phyloP scores from a whole-genome alignment of 2,113 vertebrate species.

The Siniperca knerii region DNA sequence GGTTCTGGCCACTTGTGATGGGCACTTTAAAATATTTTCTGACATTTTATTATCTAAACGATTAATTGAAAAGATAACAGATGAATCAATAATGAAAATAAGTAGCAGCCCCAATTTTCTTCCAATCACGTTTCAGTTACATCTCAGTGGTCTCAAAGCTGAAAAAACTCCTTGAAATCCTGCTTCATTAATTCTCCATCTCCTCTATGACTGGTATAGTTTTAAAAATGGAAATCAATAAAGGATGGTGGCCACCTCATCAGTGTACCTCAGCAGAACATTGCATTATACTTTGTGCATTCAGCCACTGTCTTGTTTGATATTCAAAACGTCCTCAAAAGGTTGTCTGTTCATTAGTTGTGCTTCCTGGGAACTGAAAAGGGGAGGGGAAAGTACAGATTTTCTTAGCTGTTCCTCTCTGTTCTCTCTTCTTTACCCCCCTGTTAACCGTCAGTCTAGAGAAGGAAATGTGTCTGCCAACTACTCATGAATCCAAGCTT shows the following conservation, averaged over 20 bases:
- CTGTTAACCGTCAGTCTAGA: neutral
- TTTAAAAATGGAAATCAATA: slow-evolving; percentile 5
- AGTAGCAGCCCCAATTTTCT: neutral
- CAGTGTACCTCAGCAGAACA: neutral
- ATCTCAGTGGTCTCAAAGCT: neutral
- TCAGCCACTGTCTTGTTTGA: neutral
- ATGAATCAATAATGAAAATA: neutral
- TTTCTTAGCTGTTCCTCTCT: too few relatives aligned
- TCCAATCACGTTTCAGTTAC: neutral
- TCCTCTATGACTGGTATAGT: neutral
- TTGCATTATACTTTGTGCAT: neutral
- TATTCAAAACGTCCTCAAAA: neutral
- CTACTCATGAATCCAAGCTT: neutral
- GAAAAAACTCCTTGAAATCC: neutral
- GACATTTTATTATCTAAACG: neutral
- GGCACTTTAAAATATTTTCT: neutral
- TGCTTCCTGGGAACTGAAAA: neutral
- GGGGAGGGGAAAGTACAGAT: neutral
- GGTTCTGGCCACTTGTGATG: neutral
- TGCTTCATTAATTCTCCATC: neutral
- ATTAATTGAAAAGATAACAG: neutral
- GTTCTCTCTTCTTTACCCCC: too few relatives aligned
- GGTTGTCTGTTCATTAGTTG: neutral
- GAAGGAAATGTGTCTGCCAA: neutral
- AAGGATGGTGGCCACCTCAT: neutral